Evolutionary conservation across 2,888 invertebrate species (phyloP), one percentile per base, ranked within the genome.

Genomic region (Drosophila acutilabella): DNA sequence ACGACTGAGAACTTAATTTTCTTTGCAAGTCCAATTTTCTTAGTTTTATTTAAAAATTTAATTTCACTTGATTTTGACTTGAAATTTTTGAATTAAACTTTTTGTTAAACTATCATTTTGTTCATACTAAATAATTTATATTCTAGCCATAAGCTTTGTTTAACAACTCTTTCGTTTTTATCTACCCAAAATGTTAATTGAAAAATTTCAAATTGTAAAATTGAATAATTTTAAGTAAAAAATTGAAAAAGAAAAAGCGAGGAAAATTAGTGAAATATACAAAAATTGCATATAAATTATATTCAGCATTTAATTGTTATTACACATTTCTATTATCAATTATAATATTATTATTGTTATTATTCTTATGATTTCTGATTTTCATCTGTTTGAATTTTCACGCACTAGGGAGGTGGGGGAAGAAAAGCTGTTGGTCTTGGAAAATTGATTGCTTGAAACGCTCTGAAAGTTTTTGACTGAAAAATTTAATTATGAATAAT

Each of bases 271-370:
- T 71, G 62, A 75, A 72, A 68, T 75, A 20, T 71, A 85, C 78
- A 88, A 89, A 90, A 90, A 90, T 83, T 89, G 89, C 89, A 90
- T 90, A 82, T 81, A 71, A 58, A 71, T 80, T 88, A 82, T 90
- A 89, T 87, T 90, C 89, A 90, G 87, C 90, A 90, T 89, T 82
- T 83, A 73, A 70, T 86, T 80, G 82, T 85, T 87, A 47, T 59
- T 64, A 67, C 68, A 73, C 67, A 59, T 56, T 58, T 59, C 64
- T 48, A 66, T 69, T 56, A 50, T 54, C 6, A 16, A 47, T 44
- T 47, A 30, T 56, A 48, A 52, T 44, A 18, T 70, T 48, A 57
- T 36, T 16, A 61, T 50, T 64, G 57, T 5, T 13, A 18, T 33
- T 30, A 3, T 11, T 11, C 33, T 36, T 36, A n/a, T 5, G 5